Evolutionary conservation across 1,140 invertebrate genomes (phyloP), one percentile per base, ranked within the genome.

Genomic region (Leptopilina boulardi): DNA sequence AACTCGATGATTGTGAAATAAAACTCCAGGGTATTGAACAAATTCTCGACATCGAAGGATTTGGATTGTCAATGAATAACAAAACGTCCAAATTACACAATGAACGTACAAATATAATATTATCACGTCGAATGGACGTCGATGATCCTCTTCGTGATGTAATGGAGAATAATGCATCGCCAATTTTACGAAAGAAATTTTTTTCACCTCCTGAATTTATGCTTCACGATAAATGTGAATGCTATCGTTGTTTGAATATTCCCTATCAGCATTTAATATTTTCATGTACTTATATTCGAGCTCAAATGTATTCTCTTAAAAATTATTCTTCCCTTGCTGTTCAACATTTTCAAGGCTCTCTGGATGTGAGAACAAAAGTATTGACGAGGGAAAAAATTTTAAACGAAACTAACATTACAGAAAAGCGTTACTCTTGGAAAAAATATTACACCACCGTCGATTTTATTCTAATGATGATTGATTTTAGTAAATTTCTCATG

Each of bases 11-110:
- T 18, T 90, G 89, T 26, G 88, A 90, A 44, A 81, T 89, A 1
- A 88, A 88, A 66, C 73, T 91, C 3, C 85, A 85, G 26, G 85
- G 86, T 0, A 76, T 91, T 5, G 89, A 91, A 47, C 82, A 87
- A 15, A 88, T 91, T 21, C 71, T 91, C 4, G 81, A 82, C 11
- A 82, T 89, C 2, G 88, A 90, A 9, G 81, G 74, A 2, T 81
- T 87, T 70, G 70, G 82, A 19, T 0, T 70, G 1, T 83, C 82
- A 0, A 84, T 83, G 77, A 75, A 77, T 11, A 23, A 76, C 21
- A 76, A 77, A 41, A n/a, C n/a, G n/a, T 6, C 21, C 8, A n/a
- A 73, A 23, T 78, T 41, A 38, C 11, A 0, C 9, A 18, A 71
- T 74, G 70, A 4, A 23, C 23, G 42, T 56, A 51, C 21, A 59